phyloP scores from a whole-genome alignment of 2,113 vertebrate genomes.

The Onychostruthus taczanowskii region DNA sequence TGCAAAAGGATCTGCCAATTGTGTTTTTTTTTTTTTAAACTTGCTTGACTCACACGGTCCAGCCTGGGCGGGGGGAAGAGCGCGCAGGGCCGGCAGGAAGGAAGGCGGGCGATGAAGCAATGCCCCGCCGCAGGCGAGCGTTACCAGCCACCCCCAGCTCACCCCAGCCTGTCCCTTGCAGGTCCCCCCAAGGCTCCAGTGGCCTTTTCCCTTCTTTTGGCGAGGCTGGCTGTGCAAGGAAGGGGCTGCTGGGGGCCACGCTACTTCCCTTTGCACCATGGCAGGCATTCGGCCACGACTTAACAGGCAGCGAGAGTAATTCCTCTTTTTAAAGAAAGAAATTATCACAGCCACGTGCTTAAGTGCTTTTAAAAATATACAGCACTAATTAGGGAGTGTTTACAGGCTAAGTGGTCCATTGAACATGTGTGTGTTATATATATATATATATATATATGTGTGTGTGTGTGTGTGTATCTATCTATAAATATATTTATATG shows the following conservation, averaged over 20 bases:
- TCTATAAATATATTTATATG: too few relatives aligned
- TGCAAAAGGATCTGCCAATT: not conserved
- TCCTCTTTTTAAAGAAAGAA: not conserved
- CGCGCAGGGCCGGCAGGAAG: conserved; percentile 1
- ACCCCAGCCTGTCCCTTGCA: not conserved
- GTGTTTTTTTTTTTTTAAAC: not conserved
- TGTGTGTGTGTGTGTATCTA: too few relatives aligned
- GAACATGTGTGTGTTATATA: not conserved
- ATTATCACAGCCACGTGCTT: not conserved
- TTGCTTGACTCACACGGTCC: not conserved
- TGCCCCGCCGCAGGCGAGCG: not conserved
- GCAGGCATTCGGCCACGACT: not conserved
- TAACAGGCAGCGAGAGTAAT: not conserved
- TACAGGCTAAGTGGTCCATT: not conserved
- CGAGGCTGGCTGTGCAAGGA: not conserved
- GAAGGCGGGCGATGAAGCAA: conserved; percentile 42
- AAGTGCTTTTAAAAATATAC: not conserved
- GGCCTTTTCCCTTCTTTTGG: not conserved
- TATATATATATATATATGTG: too few relatives aligned
- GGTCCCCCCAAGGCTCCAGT: not conserved
- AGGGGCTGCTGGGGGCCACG: not conserved
- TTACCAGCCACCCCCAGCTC: not conserved
- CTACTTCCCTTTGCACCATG: not conserved
- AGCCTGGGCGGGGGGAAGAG: conserved; percentile 30
- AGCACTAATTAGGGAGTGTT: not conserved